phyloP scores from a whole-genome alignment of 2,797 vertebrate genomes.

The Molossus molossus region DNA sequence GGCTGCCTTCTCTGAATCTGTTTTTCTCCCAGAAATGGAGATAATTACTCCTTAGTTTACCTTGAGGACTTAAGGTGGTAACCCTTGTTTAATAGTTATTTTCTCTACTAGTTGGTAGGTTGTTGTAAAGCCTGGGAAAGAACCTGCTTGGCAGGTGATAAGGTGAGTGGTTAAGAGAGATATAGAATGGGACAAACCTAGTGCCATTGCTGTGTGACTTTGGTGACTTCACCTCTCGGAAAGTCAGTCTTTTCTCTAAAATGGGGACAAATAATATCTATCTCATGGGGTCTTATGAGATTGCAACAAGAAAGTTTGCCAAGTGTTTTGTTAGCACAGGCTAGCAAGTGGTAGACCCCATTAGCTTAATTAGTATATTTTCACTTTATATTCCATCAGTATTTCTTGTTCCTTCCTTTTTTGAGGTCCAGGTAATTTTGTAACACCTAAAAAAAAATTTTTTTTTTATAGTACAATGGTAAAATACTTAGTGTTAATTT shows the following conservation, averaged over 20 bases:
- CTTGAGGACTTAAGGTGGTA: background rate
- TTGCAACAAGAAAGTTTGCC: background rate
- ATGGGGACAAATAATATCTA: background rate
- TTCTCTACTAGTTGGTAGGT: background rate
- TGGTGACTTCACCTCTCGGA: background rate
- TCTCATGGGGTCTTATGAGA: background rate
- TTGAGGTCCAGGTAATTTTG: background rate
- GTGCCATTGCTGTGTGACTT: conserved; percentile 7
- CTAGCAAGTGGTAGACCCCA: background rate
- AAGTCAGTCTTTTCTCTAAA: background rate
- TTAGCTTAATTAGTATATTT: conserved; percentile 2
- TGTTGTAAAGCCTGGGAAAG: conserved; percentile 30
- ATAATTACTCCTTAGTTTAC: conserved; percentile 12
- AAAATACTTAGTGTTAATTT: background rate
- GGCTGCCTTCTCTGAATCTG: background rate
- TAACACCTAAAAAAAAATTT: background rate
- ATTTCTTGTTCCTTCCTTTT: background rate
- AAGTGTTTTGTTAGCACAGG: background rate
- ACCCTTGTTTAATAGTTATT: background rate
- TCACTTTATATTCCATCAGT: conserved; percentile 41
- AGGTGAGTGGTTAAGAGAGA: conserved; percentile 6
- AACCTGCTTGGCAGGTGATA: conserved; percentile 36
- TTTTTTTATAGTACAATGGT: background rate
- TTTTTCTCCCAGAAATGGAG: conserved; percentile 42
- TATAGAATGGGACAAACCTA: background rate